Evolutionary conservation across 2,113 vertebrate species (phyloP).

Genomic region (Amazona vittata): DNA sequence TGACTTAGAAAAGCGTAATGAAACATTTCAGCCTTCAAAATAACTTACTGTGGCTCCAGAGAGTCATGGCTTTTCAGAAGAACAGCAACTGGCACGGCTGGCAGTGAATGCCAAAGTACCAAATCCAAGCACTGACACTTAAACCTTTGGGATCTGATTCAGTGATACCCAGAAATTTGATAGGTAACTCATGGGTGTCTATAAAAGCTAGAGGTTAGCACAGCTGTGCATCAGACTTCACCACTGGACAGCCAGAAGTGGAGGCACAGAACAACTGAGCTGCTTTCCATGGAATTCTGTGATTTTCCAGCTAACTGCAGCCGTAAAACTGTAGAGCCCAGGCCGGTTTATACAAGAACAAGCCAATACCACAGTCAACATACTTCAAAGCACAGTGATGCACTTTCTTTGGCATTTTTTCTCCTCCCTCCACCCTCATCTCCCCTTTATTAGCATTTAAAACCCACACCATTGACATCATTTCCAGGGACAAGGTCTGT

Average conservation of each 20-base stretch:
- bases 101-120: neutral
- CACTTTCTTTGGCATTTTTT: neutral
- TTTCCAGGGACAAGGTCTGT: neutral
- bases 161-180: neutral
- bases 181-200: neutral
- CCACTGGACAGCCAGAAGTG: neutral
- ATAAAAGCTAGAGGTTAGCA: neutral
- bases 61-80: neutral
- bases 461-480: rapidly evolving
- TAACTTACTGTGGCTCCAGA: neutral
- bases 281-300: conserved; percentile 17
- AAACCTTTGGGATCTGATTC: neutral
- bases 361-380: neutral
- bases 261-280: neutral
- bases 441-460: neutral
- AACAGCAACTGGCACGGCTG: neutral
- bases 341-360: neutral
- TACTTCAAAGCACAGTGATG: neutral
- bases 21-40: neutral
- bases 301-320: conserved; percentile 16
- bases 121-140: neutral
- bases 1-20: neutral
- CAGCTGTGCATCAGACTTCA: neutral
- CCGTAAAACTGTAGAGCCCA: neutral
- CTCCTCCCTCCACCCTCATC: neutral